A percentile compares a stretch with the other conserved stretches of the same genome.
Conservation (phyloP, 1,140 invertebrate genomes). For the Drosophila orena region DNA sequence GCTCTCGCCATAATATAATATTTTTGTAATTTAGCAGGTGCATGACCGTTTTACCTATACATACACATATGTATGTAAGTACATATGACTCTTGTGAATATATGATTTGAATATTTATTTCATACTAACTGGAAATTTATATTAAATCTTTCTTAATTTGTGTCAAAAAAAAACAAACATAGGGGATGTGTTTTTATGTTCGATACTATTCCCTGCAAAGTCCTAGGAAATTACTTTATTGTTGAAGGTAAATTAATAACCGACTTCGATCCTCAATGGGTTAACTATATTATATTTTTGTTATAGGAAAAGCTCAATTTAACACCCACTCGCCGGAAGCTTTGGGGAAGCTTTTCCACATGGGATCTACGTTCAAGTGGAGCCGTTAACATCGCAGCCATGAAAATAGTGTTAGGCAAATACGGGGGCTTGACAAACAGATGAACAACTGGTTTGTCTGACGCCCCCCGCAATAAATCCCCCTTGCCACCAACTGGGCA, state of each 20-base stretch:
- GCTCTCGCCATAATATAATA: slow-evolving; percentile 2
- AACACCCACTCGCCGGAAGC: slow-evolving; percentile 39
- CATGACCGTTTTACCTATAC: not conserved
- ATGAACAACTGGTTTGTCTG: slow-evolving; percentile 71
- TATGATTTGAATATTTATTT: not conserved
- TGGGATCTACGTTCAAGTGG: slow-evolving; percentile 59
- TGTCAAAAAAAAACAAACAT: too few species aligned
- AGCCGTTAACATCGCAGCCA: slow-evolving; percentile 65
- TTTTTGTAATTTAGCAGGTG: slow-evolving; percentile 10
- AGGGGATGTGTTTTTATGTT: too few species aligned
- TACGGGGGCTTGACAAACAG: slow-evolving; percentile 47
- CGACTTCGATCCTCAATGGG: slow-evolving; percentile 1
- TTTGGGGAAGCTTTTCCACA: slow-evolving; percentile 35
- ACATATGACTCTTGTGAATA: not conserved
- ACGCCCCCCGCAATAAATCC: slow-evolving; percentile 5
- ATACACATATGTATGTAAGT: too few species aligned
- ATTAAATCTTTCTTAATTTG: too few species aligned
- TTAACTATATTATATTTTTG: slow-evolving; percentile 3
- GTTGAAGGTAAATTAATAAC: too few species aligned
- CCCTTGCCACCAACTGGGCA: not conserved
- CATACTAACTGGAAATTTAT: too few species aligned
- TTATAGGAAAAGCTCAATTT: slow-evolving; percentile 24
- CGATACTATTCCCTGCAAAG: not conserved
- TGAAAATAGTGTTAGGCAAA: slow-evolving; percentile 77
- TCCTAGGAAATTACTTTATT: too few species aligned